Percentiles rank a stretch among this genome's conserved stretches.
These are phyloP conservation scores for Bedellia somnulentella DNA, from an alignment of 2,888 invertebrate genomes.

Conservation along the genomic window DNA sequence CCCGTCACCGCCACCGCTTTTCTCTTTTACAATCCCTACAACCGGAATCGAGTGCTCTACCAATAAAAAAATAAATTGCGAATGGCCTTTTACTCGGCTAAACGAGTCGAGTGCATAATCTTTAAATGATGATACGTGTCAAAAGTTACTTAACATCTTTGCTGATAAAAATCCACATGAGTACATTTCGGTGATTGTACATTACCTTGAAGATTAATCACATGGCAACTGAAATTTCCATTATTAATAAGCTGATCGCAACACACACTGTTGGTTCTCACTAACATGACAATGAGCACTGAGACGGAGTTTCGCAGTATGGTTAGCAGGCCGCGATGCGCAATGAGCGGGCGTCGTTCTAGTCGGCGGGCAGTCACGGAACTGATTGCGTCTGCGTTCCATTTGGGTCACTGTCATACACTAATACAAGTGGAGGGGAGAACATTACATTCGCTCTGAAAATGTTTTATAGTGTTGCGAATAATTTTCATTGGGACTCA, in stretches of 20 bases:
- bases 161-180: too few species aligned
- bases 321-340: too few species aligned
- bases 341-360: constrained; percentile 23
- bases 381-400: constrained; percentile 55
- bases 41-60: background rate
- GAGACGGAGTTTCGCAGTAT: constrained; percentile 24
- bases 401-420: constrained; percentile 60
- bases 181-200: too few species aligned
- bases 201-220: too few species aligned
- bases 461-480: constrained; percentile 45
- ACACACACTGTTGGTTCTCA: constrained; percentile 45
- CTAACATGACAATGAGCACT: constrained; percentile 45
- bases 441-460: constrained; percentile 46
- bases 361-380: constrained; percentile 44
- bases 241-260: too few species aligned
- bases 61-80: too few species aligned
- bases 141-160: too few species aligned
- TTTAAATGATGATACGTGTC: too few species aligned
- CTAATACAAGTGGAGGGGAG: constrained; percentile 50
- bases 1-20: constrained; percentile 15
- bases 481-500: constrained; percentile 46
- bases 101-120: too few species aligned
- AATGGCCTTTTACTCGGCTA: too few species aligned
- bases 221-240: too few species aligned
- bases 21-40: constrained; percentile 14